Percentiles rank a stretch among this genome's conserved stretches.
Evolutionary conservation across 1,140 invertebrate species (phyloP).

Genomic region (Anoplophora glabripennis): DNA sequence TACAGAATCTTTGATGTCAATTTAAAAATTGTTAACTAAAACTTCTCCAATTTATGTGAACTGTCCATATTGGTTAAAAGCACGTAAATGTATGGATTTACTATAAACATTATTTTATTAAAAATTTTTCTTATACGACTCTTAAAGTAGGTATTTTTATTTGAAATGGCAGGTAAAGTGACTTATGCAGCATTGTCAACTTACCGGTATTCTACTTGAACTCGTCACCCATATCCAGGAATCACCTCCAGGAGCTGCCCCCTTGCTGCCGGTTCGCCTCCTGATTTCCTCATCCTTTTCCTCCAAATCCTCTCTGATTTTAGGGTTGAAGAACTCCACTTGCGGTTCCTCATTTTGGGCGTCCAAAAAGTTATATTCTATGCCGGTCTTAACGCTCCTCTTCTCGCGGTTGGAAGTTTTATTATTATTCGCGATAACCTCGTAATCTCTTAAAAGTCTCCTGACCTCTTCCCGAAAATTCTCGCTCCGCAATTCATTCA

Average conservation of each 20-base stretch:
- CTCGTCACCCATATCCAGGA: slow-evolving; percentile 77
- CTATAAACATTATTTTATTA: too few species aligned
- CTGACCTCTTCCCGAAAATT: slow-evolving; percentile 35
- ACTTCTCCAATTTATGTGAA: too few species aligned
- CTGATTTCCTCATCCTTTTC: slow-evolving; percentile 60
- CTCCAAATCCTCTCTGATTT: slow-evolving; percentile 60
- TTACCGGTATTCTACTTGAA: slow-evolving; percentile 73
- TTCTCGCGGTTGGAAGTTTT: slow-evolving; percentile 9
- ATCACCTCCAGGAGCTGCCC: slow-evolving; percentile 61
- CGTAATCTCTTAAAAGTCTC: slow-evolving; percentile 31
- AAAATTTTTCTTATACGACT: too few species aligned
- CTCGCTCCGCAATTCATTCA: slow-evolving; percentile 33
- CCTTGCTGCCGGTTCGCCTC: slow-evolving; percentile 56
- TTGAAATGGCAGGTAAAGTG: too few species aligned
- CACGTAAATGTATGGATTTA: too few species aligned
- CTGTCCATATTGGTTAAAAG: too few species aligned
- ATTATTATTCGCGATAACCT: slow-evolving; percentile 11
- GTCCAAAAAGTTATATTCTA: slow-evolving; percentile 42
- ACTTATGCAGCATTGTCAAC: too few species aligned
- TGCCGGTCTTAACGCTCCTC: slow-evolving; percentile 22
- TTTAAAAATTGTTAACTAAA: too few species aligned
- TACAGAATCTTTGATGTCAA: too few species aligned
- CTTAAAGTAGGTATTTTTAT: too few species aligned
- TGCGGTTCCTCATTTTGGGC: slow-evolving; percentile 53
- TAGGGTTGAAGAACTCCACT: slow-evolving; percentile 68